Conservation (phyloP, 2,797 vertebrate genomes). For the Anniella stebbinsi region DNA sequence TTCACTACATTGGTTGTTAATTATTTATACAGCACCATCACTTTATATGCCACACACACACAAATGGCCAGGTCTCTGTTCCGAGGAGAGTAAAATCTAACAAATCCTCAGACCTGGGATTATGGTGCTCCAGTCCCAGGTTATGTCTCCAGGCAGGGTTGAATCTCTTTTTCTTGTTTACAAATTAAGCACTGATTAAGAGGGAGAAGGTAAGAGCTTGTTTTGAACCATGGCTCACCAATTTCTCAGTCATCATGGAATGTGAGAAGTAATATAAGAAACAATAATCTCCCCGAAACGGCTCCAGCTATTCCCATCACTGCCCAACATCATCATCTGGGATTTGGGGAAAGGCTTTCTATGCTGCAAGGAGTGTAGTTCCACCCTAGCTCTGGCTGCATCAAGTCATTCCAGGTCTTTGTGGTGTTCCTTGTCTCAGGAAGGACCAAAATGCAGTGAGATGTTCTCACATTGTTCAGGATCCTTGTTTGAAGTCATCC, state of each 20-base stretch:
- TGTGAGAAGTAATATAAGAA: neutral
- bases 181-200: neutral
- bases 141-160: neutral
- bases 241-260: neutral
- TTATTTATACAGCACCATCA: neutral
- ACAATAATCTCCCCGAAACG: neutral
- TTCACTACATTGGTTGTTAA: neutral
- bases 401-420: accelerated
- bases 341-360: neutral
- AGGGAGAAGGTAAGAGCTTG: neutral
- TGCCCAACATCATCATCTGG: neutral
- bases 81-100: neutral
- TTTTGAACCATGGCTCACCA: too few relatives aligned
- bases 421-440: accelerated
- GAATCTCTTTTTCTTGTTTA: neutral
- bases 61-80: neutral
- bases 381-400: neutral
- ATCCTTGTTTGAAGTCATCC: too few relatives aligned
- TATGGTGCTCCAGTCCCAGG: too few relatives aligned
- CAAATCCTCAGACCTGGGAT: neutral
- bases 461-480: neutral
- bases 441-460: accelerated
- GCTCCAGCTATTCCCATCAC: neutral
- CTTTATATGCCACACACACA: too few relatives aligned
- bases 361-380: neutral